phyloP scores from a whole-genome alignment of 2,888 invertebrate genomes.

The Biston betularia region DNA sequence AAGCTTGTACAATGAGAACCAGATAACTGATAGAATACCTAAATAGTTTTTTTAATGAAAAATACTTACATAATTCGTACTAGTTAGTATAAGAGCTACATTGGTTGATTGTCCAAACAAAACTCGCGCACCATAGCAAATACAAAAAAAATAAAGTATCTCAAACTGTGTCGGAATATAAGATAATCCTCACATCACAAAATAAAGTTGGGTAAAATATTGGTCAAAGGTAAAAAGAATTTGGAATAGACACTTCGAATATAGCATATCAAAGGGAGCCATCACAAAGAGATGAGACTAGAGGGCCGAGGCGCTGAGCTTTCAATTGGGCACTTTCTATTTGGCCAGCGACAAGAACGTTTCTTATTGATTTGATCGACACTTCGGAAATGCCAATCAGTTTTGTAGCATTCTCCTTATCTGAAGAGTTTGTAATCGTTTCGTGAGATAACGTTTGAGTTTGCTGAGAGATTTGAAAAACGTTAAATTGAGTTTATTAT shows the following conservation, averaged over 20 bases:
- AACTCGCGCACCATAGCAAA: not conserved
- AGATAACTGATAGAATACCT: too few relatives aligned
- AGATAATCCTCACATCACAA: constrained; percentile 42
- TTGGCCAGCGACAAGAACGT: constrained; percentile 42
- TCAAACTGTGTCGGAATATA: not conserved
- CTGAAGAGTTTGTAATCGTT: constrained; percentile 24
- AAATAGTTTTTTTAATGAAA: too few relatives aligned
- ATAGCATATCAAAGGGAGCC: constrained; percentile 62
- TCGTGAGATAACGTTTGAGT: constrained; percentile 14
- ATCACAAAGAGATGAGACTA: constrained; percentile 63
- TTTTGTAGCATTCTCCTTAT: constrained; percentile 35
- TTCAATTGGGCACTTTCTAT: constrained; percentile 45
- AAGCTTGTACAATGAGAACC: too few relatives aligned
- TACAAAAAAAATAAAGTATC: constrained; percentile 5
- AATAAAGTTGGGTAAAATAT: constrained; percentile 47
- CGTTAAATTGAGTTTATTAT: constrained; percentile 1
- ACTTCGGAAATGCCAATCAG: constrained; percentile 44
- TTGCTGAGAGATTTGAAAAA: constrained; percentile 4
- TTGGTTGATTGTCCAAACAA: too few relatives aligned
- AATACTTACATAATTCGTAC: too few relatives aligned
- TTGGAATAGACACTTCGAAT: constrained; percentile 58
- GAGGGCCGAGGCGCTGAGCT: constrained; percentile 43
- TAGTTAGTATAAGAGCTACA: too few relatives aligned
- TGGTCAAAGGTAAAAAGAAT: constrained; percentile 70
- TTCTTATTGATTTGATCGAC: constrained; percentile 51